Evolutionary conservation across 1,140 invertebrate species (phyloP).

Genomic region (Brachionus sp.): DNA sequence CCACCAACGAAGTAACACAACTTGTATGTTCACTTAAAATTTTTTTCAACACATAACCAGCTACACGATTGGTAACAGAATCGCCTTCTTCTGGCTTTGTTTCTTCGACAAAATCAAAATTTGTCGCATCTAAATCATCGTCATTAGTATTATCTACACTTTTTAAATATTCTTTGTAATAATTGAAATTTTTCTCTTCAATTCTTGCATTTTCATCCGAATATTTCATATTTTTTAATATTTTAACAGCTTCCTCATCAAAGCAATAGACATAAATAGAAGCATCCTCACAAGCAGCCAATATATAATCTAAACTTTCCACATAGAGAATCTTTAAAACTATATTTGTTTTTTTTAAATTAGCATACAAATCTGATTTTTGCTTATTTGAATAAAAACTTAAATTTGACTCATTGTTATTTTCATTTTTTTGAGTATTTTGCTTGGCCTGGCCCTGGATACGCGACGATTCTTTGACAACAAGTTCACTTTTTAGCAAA

Average conservation of each 20-base stretch:
- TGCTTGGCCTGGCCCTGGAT: conserved; percentile 26
- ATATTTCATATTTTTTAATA: conserved; percentile 40
- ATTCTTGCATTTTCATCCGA: not conserved
- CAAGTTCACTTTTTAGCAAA: conserved; percentile 37
- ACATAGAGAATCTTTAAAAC: conserved; percentile 56
- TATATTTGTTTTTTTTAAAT: conserved; percentile 28
- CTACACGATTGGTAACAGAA: conserved; percentile 58
- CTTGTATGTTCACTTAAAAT: conserved; percentile 56
- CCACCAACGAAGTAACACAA: conserved; percentile 57
- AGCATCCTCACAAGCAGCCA: conserved; percentile 58
- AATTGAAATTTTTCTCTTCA: conserved; percentile 26
- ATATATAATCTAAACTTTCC: conserved; percentile 56
- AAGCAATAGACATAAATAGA: conserved; percentile 60
- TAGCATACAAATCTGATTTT: not conserved
- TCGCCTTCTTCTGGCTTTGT: conserved; percentile 51
- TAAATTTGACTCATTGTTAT: conserved; percentile 13
- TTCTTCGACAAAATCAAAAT: not conserved
- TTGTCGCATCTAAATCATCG: not conserved
- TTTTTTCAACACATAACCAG: conserved; percentile 56
- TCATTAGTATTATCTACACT: not conserved
- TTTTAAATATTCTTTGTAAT: conserved; percentile 32
- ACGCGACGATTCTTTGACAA: not conserved
- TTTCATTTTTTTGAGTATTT: not conserved
- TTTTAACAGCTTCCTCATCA: conserved; percentile 49
- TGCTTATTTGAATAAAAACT: not conserved